Evolutionary conservation across 2,888 invertebrate species (phyloP), one percentile per base, ranked within the genome.

Genomic region (Caenorhabditis panamensis): DNA sequence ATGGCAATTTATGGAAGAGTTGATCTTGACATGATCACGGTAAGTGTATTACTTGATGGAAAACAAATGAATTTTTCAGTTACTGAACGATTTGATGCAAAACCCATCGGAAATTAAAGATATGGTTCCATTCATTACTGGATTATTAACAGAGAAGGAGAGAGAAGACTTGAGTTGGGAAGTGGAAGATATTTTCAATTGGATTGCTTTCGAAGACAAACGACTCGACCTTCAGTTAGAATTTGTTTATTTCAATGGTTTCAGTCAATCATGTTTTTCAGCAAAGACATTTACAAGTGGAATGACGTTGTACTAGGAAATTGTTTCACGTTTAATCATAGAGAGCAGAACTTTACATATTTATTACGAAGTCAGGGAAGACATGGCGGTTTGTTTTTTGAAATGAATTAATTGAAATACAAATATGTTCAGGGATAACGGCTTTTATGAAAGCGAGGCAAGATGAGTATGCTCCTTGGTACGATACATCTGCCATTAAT

Each of bases 301-400:
- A 84, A 87, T 58, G 84, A 84, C 54, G 83, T 82, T 0, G 81
- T 85, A 11, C 51, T 85, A 37, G 87, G 87, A 0, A 86, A 84
- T 24, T 87, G 87, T 41, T 87, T 84, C 64, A 85, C 87, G 2
- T 87, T 86, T 76, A 87, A 87, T 41, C 83, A 85, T 49, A 51
- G 36, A 0, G 67, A 84, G 20, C 51, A 54, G 6, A 71, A 76
- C 5, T 71, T 78, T 9, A 68, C 66, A 0, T 86, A 84, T 31
- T 18, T 54, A 11, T 49, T 69, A 31, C 71, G 86, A 56, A 59
- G 64, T 20, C 44, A 82, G 0, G 84, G 86, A 20, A 49, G 37
- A 26, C 66, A 72, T 37, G 84, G 84, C 54, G 86, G 86, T 85
- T 31, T 9, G 16, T 36, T 31, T 56, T 13, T 18, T 13, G 11